A percentile compares a stretch with the other conserved stretches of the same genome.
phyloP scores from a whole-genome alignment of 2,888 invertebrate genomes.

The Pseudococcus jackbeardsleyi region DNA sequence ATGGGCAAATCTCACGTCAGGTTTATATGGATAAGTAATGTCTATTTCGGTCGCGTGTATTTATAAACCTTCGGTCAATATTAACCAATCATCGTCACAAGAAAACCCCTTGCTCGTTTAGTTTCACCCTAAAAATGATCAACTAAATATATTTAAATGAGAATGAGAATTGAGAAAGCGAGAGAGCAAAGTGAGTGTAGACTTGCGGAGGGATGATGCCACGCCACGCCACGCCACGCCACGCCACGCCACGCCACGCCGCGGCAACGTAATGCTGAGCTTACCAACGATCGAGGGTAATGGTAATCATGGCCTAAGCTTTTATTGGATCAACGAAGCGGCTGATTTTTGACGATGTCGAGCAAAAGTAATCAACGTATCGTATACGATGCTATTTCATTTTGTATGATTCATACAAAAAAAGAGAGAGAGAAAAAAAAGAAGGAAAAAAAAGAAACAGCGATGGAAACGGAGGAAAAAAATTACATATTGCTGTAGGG shows the following conservation, averaged over 20 bases:
- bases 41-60: constrained; percentile 8
- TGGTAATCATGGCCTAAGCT: constrained; percentile 32
- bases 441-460: neutral
- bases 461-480: neutral
- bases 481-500: constrained; percentile 33
- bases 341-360: constrained; percentile 40
- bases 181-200: neutral
- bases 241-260: no score
- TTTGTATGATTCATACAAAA: constrained; percentile 28
- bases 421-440: neutral
- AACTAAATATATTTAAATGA: constrained; percentile 22
- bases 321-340: constrained; percentile 29
- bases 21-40: neutral
- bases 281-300: neutral
- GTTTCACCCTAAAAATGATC: neutral
- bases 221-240: no score
- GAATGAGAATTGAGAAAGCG: neutral
- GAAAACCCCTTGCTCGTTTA: neutral
- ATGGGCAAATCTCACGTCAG: neutral
- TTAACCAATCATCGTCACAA: constrained; percentile 1
- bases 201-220: neutral
- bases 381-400: constrained; percentile 10
- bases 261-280: neutral
- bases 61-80: constrained; percentile 10
- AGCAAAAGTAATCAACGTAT: constrained; percentile 37